Percentiles rank a stretch among this genome's conserved stretches.
phyloP scores from a whole-genome alignment of 2,888 invertebrate genomes.

The Erannis defoliaria region DNA sequence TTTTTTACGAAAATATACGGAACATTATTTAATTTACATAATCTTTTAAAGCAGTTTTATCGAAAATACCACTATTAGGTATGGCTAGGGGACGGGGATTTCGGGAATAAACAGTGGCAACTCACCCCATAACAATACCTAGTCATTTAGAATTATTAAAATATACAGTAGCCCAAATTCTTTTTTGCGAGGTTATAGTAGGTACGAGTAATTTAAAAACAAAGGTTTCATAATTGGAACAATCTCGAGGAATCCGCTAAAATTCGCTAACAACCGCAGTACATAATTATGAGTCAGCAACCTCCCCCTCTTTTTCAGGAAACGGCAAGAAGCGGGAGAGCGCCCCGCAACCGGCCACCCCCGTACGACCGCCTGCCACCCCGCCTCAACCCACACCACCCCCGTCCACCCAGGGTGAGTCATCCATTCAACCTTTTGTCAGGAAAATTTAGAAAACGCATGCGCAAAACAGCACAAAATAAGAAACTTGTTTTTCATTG shows the following conservation, averaged over 20 bases:
- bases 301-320: conserved; percentile 68
- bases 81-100: too few relatives aligned
- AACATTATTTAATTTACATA: too few relatives aligned
- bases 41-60: too few relatives aligned
- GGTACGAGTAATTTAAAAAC: not conserved
- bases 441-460: conserved; percentile 4
- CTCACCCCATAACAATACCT: too few relatives aligned
- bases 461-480: not conserved
- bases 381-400: conserved; percentile 72
- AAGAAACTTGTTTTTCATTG: too few relatives aligned
- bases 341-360: conserved; percentile 69
- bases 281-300: conserved; percentile 37
- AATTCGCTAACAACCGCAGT: conserved; percentile 14
- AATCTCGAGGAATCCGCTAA: not conserved
- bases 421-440: conserved; percentile 49
- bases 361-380: conserved; percentile 68
- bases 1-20: too few relatives aligned
- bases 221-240: not conserved
- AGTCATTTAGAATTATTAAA: too few relatives aligned
- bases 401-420: conserved; percentile 74
- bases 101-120: too few relatives aligned
- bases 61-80: too few relatives aligned
- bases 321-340: conserved; percentile 85
- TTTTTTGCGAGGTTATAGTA: too few relatives aligned
- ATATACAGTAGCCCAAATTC: too few relatives aligned